Conservation (phyloP, 2,113 vertebrate species). For the Pseudopodoces humilis region DNA sequence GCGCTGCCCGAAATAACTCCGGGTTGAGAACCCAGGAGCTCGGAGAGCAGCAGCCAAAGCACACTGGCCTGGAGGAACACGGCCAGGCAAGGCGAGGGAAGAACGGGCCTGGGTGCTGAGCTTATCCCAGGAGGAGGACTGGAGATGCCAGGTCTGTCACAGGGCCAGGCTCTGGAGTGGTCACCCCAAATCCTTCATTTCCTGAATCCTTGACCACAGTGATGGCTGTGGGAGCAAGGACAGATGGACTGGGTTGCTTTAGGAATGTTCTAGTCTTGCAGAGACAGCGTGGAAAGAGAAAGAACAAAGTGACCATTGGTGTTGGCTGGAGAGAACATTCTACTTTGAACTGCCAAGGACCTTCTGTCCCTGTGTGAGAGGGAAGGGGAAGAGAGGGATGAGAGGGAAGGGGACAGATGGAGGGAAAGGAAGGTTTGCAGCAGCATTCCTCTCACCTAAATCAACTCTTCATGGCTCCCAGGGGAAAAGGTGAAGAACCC, state of each 20-base stretch:
- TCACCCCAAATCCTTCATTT: background rate
- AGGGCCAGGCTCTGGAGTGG: background rate
- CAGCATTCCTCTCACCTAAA: background rate
- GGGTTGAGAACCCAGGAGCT: slow-evolving; percentile 27
- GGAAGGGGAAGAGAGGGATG: background rate
- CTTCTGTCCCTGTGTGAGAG: background rate
- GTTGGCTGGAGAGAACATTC: background rate
- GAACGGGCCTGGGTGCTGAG: background rate
- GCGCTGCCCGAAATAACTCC: slow-evolving; percentile 45
- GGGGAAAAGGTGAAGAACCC: background rate
- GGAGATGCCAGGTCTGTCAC: background rate
- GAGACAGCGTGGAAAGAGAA: background rate
- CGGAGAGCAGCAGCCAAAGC: slow-evolving; percentile 20
- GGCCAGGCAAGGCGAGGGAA: background rate
- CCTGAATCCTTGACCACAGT: fast-evolving
- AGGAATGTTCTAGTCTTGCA: background rate
- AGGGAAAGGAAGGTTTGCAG: background rate
- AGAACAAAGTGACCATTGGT: background rate
- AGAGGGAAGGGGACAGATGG: background rate
- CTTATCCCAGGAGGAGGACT: background rate
- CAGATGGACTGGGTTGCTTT: background rate
- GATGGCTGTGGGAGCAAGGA: background rate
- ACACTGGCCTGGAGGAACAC: slow-evolving; percentile 5
- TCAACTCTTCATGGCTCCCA: background rate
- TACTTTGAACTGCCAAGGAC: background rate